Conservation (phyloP, 2,113 vertebrate genomes). For the zebrafish (Danio rerio) region DNA sequence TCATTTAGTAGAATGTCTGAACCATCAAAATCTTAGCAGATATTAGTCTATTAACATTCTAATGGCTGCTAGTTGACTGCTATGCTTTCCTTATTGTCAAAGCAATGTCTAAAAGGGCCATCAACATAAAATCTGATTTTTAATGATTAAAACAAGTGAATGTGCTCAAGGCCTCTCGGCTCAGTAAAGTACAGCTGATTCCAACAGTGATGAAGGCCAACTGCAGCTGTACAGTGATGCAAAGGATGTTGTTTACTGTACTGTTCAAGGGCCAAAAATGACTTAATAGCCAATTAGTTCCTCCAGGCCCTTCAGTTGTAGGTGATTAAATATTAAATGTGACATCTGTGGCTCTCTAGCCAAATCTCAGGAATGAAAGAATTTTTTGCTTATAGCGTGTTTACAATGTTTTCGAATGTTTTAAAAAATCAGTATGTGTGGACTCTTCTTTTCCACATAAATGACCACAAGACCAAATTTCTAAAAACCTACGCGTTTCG, state of each 20-base stretch:
- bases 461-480: too few relatives aligned
- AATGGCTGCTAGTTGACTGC: too few relatives aligned
- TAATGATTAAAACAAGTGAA: neutral
- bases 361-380: neutral
- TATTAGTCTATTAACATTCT: too few relatives aligned
- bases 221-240: too few relatives aligned
- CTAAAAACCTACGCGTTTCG: too few relatives aligned
- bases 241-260: constrained; percentile 1
- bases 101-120: too few relatives aligned
- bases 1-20: too few relatives aligned
- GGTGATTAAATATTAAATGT: constrained; percentile 24
- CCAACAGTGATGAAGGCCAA: too few relatives aligned
- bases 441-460: too few relatives aligned
- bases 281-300: constrained; percentile 9
- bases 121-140: neutral
- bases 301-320: neutral
- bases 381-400: neutral
- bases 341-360: neutral
- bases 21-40: too few relatives aligned
- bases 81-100: too few relatives aligned
- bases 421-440: too few relatives aligned
- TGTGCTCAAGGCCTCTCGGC: constrained; percentile 2
- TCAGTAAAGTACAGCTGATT: constrained; percentile 10
- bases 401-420: neutral
- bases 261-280: constrained; percentile 13